Evolutionary conservation across 2,797 vertebrate genomes (phyloP).

Genomic region (Tragopan temminckii): DNA sequence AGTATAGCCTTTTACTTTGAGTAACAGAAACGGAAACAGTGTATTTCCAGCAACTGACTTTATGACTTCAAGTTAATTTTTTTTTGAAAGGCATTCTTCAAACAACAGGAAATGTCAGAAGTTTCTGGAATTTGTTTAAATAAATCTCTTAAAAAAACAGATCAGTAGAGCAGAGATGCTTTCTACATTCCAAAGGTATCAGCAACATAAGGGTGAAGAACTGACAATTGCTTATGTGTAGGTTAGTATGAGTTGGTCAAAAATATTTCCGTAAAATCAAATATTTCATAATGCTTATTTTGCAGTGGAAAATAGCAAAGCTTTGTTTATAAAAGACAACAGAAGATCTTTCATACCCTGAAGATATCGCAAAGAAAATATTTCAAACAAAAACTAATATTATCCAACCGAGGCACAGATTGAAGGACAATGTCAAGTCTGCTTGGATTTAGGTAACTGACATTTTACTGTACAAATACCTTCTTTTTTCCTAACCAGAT

Average conservation of each 20-base stretch:
- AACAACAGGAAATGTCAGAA: background rate
- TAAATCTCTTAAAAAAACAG: background rate
- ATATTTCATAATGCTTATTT: background rate
- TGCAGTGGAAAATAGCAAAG: background rate
- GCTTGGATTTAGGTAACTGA: background rate
- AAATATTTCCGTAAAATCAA: background rate
- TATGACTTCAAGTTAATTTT: background rate
- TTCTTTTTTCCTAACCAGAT: background rate
- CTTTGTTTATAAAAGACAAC: background rate
- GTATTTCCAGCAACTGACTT: background rate
- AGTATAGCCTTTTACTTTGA: background rate
- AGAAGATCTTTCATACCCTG: background rate
- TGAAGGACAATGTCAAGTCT: background rate
- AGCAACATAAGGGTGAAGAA: background rate
- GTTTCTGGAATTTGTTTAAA: background rate
- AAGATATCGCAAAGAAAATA: background rate
- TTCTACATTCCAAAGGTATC: background rate
- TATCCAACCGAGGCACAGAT: background rate
- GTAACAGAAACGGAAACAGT: background rate
- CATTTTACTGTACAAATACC: background rate
- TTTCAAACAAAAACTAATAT: background rate
- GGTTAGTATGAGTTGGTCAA: background rate
- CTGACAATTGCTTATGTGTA: background rate
- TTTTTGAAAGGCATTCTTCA: background rate
- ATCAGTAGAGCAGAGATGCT: background rate